These are phyloP conservation scores for Hermaeophaga mercurialis DNA, from an alignment of 2,888 invertebrate species.

Conservation along the genomic window DNA sequence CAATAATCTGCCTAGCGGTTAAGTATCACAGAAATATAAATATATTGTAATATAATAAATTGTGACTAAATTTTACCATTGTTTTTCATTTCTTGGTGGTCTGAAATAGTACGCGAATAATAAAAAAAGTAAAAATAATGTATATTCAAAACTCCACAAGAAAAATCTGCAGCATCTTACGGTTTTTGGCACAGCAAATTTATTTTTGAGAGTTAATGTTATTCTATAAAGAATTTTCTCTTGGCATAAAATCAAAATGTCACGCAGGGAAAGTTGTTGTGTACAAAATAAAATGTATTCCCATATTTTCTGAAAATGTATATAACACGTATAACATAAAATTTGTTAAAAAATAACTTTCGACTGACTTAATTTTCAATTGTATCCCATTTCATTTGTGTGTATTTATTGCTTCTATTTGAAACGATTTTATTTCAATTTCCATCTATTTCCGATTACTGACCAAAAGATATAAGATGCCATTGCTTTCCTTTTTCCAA, in stretches of 20 bases:
- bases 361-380: too few relatives aligned
- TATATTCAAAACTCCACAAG: constrained; percentile 2
- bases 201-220: background rate
- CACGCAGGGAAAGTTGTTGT: background rate
- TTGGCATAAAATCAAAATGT: background rate
- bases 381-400: too few relatives aligned
- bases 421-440: too few relatives aligned
- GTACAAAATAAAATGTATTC: too few relatives aligned
- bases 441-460: background rate
- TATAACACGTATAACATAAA: too few relatives aligned
- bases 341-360: too few relatives aligned
- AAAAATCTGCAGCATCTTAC: constrained; percentile 1
- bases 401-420: too few relatives aligned
- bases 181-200: background rate
- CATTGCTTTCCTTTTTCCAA: background rate
- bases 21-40: constrained; percentile 52
- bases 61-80: constrained; percentile 44
- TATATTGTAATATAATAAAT: constrained; percentile 42
- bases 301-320: too few relatives aligned
- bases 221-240: background rate
- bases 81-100: constrained; percentile 19
- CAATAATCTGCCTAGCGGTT: constrained; percentile 45
- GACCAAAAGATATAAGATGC: background rate
- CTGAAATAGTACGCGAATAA: constrained; percentile 17
- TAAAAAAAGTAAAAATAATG: background rate